phyloP scores from a whole-genome alignment of 2,888 invertebrate species.

The Philereme vetulata region DNA sequence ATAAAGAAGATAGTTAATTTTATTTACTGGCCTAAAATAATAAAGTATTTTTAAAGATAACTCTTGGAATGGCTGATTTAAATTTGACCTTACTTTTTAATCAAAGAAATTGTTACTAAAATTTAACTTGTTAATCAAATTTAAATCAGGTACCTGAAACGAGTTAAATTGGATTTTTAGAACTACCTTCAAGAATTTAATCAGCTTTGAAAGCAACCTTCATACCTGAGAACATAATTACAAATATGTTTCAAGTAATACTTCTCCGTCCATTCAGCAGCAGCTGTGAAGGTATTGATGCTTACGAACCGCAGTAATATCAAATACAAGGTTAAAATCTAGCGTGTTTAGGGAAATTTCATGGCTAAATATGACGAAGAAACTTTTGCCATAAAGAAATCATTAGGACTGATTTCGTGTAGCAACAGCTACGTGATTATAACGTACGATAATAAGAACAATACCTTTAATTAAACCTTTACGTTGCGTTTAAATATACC shows the following conservation, averaged over 20 bases:
- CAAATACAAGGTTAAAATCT: slow-evolving; percentile 17
- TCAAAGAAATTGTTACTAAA: slow-evolving; percentile 1
- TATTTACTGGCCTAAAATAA: neutral
- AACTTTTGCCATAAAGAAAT: slow-evolving; percentile 28
- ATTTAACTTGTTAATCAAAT: slow-evolving; percentile 36
- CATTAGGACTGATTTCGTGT: slow-evolving; percentile 22
- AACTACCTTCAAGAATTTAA: slow-evolving; percentile 10
- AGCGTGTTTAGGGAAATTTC: slow-evolving; percentile 22
- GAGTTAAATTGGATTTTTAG: slow-evolving; percentile 21
- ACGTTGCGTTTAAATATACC: too few relatives aligned
- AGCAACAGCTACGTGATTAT: slow-evolving; percentile 22
- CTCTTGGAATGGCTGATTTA: neutral
- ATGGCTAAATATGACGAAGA: slow-evolving; percentile 19
- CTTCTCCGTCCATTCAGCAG: neutral
- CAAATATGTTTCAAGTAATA: neutral
- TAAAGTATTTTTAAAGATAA: neutral
- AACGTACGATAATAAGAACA: slow-evolving; percentile 17
- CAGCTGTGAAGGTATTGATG: neutral
- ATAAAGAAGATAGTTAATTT: neutral
- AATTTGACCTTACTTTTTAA: slow-evolving; percentile 30
- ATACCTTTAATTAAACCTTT: slow-evolving; percentile 8
- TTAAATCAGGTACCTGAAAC: slow-evolving; percentile 17
- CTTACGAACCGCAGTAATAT: neutral
- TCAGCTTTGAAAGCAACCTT: slow-evolving; percentile 5
- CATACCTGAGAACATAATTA: neutral